phyloP scores from a whole-genome alignment of 2,113 vertebrate species.

The Macrotis lagotis region DNA sequence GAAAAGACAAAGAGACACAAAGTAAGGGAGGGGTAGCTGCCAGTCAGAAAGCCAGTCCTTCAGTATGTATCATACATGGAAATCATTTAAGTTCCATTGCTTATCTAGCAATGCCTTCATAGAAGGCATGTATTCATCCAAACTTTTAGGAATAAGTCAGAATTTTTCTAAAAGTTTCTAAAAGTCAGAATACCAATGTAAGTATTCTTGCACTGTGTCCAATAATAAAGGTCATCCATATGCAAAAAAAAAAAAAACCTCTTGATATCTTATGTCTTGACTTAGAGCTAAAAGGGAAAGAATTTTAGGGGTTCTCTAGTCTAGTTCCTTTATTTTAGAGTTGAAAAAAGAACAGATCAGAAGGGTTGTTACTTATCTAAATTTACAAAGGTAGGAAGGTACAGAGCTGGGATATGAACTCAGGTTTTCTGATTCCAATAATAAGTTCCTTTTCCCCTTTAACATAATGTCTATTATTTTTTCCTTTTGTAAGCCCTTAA shows the following conservation, averaged over 20 bases:
- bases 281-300: neutral
- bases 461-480: neutral
- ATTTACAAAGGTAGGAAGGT: neutral
- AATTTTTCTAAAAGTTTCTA: too few species aligned
- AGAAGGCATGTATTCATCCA: slow-evolving; percentile 16
- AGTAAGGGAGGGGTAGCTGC: neutral
- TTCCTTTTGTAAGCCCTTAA: neutral
- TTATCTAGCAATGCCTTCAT: neutral
- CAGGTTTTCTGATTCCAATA: neutral
- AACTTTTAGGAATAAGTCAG: neutral
- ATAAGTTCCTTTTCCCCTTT: neutral
- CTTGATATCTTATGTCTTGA: neutral
- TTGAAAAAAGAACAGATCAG: neutral
- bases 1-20: neutral
- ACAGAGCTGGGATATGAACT: neutral
- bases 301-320: neutral
- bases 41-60: fast-evolving
- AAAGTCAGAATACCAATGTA: slow-evolving; percentile 17
- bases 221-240: neutral
- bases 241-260: neutral
- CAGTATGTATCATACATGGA: neutral
- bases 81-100: neutral
- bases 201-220: neutral
- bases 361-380: neutral
- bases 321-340: neutral